phyloP scores from a whole-genome alignment of 2,888 invertebrate species.

The Troides aeacus region DNA sequence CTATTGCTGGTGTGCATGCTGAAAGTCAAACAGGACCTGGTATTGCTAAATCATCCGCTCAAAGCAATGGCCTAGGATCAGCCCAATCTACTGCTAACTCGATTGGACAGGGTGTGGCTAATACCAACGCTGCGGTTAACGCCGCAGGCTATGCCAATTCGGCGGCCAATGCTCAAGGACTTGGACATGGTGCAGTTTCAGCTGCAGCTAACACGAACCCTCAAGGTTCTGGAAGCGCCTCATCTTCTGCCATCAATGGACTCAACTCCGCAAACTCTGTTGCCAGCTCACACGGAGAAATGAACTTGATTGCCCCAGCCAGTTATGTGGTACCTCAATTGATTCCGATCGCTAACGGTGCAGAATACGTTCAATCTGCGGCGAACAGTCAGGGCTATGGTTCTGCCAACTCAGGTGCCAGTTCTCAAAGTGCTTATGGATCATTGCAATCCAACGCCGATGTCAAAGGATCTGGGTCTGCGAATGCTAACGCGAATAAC shows the following conservation, averaged over 20 bases:
- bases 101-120: conserved; percentile 46
- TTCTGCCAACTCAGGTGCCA: conserved; percentile 47
- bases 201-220: conserved; percentile 36
- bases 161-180: conserved; percentile 41
- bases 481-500: conserved; percentile 33
- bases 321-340: conserved; percentile 40
- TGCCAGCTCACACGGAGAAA: conserved; percentile 34
- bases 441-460: conserved; percentile 39
- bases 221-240: conserved; percentile 34
- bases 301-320: conserved; percentile 23
- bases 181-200: conserved; percentile 40
- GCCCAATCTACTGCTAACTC: conserved; percentile 42
- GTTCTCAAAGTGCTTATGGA: conserved; percentile 37
- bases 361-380: conserved; percentile 34
- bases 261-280: conserved; percentile 30
- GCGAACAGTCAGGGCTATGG: conserved; percentile 53
- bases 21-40: conserved; percentile 41
- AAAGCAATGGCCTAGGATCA: conserved; percentile 40
- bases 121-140: conserved; percentile 50
- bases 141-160: conserved; percentile 47
- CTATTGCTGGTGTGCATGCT: conserved; percentile 38
- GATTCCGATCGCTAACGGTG: conserved; percentile 40
- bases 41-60: conserved; percentile 40
- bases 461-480: conserved; percentile 36
- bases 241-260: conserved; percentile 33